Percentiles rank a stretch among this genome's conserved stretches.
Conservation (phyloP, 2,888 invertebrate genomes). For the Pecten maximus region DNA sequence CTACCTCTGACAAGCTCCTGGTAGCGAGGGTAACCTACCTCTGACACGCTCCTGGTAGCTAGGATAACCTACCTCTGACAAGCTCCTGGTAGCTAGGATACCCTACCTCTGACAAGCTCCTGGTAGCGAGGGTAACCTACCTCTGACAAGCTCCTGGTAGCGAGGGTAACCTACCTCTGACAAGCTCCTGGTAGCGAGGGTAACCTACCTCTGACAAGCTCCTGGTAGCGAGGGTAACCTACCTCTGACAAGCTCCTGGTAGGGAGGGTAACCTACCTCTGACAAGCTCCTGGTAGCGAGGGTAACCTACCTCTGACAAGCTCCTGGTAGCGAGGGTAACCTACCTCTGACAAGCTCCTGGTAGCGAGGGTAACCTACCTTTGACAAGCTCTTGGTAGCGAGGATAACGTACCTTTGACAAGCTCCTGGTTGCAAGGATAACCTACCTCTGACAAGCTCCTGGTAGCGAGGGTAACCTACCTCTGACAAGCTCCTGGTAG, state of each 20-base stretch:
- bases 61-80: too few species aligned
- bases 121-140: conserved; percentile 92
- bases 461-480: too few species aligned
- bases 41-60: conserved; percentile 89
- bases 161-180: too few species aligned
- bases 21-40: conserved; percentile 93
- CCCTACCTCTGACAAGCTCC: conserved; percentile 88
- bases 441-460: too few species aligned
- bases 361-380: conserved; percentile 93
- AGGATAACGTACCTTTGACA: too few species aligned
- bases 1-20: conserved; percentile 87
- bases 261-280: too few species aligned
- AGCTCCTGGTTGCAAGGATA: conserved; percentile 90
- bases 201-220: too few species aligned
- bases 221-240: conserved; percentile 91
- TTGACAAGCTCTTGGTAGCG: conserved; percentile 89
- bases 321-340: conserved; percentile 90
- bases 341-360: conserved; percentile 87
- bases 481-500: too few species aligned
- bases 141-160: conserved; percentile 88
- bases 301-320: too few species aligned
- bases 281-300: conserved; percentile 89
- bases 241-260: conserved; percentile 88
- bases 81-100: conserved; percentile 90
- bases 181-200: conserved; percentile 89